These are phyloP conservation scores for Synanthedon andrenaeformis DNA, from an alignment of 2,888 invertebrate species.

Conservation along the genomic window DNA sequence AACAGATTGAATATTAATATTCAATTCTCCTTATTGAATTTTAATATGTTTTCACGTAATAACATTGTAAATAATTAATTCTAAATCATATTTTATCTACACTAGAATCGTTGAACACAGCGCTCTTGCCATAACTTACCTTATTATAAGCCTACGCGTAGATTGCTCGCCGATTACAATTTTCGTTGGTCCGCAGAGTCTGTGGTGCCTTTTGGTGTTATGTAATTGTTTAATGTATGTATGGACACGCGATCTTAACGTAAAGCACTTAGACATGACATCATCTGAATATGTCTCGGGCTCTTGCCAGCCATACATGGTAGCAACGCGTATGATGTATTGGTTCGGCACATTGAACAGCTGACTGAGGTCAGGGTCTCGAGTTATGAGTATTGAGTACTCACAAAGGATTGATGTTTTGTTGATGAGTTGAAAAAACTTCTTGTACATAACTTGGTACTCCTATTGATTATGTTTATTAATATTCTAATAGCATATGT, in stretches of 20 bases:
- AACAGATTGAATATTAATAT: background rate
- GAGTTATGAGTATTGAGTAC: too few relatives aligned
- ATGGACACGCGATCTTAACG: conserved; percentile 15
- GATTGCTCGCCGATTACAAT: conserved; percentile 53
- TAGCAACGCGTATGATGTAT: conserved; percentile 56
- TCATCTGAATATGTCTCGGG: conserved; percentile 49
- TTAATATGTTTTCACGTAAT: background rate
- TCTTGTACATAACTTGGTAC: background rate
- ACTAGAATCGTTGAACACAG: background rate
- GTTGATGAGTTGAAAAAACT: background rate
- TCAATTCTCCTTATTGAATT: background rate
- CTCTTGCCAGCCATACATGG: conserved; percentile 48
- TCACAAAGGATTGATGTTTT: background rate
- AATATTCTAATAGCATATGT: too few relatives aligned
- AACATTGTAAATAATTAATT: background rate
- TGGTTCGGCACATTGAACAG: conserved; percentile 36
- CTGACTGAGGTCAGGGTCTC: conserved; percentile 38
- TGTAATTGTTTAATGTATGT: conserved; percentile 9
- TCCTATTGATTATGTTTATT: too few relatives aligned
- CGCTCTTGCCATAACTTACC: conserved; percentile 26
- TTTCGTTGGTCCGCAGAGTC: conserved; percentile 45
- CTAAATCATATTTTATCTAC: background rate
- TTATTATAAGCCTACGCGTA: conserved; percentile 50
- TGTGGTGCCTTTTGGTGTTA: conserved; percentile 44
- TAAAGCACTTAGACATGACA: conserved; percentile 31